A percentile compares a stretch with the other conserved stretches of the same genome.
These are phyloP conservation scores for Metellina segmentata DNA, from an alignment of 2,888 invertebrate species.

Conservation along the genomic window DNA sequence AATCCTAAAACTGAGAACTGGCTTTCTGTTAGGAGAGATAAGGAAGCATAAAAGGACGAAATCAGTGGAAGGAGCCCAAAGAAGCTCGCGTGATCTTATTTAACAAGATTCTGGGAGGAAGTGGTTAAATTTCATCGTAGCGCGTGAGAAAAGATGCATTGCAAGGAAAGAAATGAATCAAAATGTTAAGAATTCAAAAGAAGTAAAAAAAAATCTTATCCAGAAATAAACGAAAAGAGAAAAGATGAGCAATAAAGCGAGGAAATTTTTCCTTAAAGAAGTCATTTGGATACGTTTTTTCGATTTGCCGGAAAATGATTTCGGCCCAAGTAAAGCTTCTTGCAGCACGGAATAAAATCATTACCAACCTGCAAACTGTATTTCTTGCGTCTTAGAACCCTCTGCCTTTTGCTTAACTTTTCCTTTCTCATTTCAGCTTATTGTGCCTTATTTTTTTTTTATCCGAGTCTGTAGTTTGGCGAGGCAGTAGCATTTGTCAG, in stretches of 20 bases:
- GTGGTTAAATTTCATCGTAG: constrained; percentile 65
- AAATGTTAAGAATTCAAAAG: constrained; percentile 37
- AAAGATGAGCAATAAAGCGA: constrained; percentile 42
- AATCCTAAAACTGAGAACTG: neutral
- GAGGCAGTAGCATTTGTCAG: neutral
- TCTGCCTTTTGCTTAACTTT: neutral
- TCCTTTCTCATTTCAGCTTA: neutral
- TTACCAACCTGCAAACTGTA: constrained; percentile 34
- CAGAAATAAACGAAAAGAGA: neutral
- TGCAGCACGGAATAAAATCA: constrained; percentile 46
- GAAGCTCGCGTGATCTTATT: constrained; percentile 44
- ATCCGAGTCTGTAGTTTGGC: neutral
- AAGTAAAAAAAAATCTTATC: constrained; percentile 3
- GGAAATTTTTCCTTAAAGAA: constrained; percentile 36
- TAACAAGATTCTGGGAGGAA: constrained; percentile 47
- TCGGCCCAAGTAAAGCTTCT: constrained; percentile 31
- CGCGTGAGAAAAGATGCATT: constrained; percentile 40
- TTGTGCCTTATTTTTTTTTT: too few species aligned
- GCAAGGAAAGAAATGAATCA: constrained; percentile 45
- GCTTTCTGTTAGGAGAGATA: neutral
- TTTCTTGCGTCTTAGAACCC: constrained; percentile 20
- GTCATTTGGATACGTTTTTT: constrained; percentile 59
- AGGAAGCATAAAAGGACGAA: neutral
- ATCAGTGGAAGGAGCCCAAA: neutral
- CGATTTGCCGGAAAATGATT: constrained; percentile 53